phyloP scores from a whole-genome alignment of 2,797 vertebrate genomes.

The Chrysocyon brachyurus region DNA sequence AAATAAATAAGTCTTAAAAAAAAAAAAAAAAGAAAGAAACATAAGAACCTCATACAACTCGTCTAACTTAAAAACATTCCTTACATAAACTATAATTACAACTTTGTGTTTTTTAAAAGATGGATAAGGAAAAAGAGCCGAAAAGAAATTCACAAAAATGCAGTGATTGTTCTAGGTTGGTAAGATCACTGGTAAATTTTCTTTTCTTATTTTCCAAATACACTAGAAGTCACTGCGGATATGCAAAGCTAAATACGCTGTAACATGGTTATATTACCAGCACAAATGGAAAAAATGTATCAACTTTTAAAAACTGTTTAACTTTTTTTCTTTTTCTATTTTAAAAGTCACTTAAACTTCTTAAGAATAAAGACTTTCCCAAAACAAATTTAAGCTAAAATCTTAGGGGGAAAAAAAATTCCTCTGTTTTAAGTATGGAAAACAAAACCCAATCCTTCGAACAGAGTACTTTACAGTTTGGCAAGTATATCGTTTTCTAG shows the following conservation, averaged over 20 bases:
- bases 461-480: neutral
- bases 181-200: neutral
- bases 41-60: neutral
- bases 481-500: conserved; percentile 14
- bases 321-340: neutral
- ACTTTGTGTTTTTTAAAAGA: neutral
- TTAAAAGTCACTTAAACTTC: conserved; percentile 46
- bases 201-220: conserved; percentile 50
- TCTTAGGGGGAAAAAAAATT: neutral
- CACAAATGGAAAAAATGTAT: conserved; percentile 33
- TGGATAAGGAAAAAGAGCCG: neutral
- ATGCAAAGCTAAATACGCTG: neutral
- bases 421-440: neutral
- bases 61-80: conserved; percentile 20
- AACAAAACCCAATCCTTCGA: neutral
- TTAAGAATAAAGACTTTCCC: conserved; percentile 28
- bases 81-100: conserved; percentile 42
- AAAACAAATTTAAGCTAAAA: conserved; percentile 46
- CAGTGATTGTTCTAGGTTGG: conserved; percentile 5
- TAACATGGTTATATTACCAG: neutral
- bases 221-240: neutral
- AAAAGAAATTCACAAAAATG: conserved; percentile 53
- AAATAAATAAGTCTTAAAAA: no score
- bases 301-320: neutral
- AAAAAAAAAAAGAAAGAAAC: neutral